A percentile compares a stretch with the other conserved stretches of the same genome.
These are phyloP conservation scores for Cryptophagus acutangulus DNA, from an alignment of 2,888 invertebrate genomes.

Conservation along the genomic window DNA sequence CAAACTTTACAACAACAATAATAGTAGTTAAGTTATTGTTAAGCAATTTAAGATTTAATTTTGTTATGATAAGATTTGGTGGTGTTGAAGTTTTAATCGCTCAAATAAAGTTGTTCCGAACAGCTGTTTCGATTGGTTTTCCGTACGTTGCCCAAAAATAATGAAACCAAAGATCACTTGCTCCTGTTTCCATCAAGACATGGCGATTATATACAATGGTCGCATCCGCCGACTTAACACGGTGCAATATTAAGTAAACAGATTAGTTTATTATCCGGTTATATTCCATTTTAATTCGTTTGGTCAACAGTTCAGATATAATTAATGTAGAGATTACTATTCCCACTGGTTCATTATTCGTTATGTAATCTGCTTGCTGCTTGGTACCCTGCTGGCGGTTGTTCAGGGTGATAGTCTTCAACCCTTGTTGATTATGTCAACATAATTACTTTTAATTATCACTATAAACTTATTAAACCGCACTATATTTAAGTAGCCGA, in stretches of 20 bases:
- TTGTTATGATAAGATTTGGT: neutral
- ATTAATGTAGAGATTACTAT: constrained; percentile 43
- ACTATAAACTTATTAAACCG: constrained; percentile 1
- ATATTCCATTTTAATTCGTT: constrained; percentile 41
- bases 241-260: constrained; percentile 42
- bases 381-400: constrained; percentile 9
- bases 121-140: neutral
- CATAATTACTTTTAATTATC: constrained; percentile 24
- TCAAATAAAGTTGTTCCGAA: neutral
- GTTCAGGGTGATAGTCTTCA: constrained; percentile 18
- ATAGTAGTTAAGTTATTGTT: too few relatives aligned
- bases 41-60: too few relatives aligned
- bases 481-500: too few relatives aligned
- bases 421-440: constrained; percentile 20
- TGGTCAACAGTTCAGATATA: constrained; percentile 44
- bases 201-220: too few relatives aligned
- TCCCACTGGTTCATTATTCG: constrained; percentile 36
- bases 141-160: too few relatives aligned
- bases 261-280: constrained; percentile 44
- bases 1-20: too few relatives aligned
- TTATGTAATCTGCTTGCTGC: constrained; percentile 17
- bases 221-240: constrained; percentile 31
- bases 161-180: too few relatives aligned
- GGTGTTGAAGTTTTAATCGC: constrained; percentile 1
- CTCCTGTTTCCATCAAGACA: too few relatives aligned